Base-by-base conservation (phyloP, 2,888 invertebrate species). In the Diarsia mendica region DNA sequence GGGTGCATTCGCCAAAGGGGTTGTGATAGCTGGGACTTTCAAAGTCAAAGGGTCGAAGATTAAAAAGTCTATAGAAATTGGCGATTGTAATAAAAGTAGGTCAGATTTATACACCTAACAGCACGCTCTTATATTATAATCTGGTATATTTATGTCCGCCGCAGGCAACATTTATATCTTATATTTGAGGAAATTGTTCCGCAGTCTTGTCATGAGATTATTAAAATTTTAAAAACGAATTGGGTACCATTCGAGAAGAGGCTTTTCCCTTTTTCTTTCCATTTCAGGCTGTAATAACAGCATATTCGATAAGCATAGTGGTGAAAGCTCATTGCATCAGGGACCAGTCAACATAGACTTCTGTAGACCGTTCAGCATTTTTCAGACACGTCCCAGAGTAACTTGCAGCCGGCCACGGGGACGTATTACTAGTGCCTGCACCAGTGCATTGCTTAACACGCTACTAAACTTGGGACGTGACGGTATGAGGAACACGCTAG, bases 31-130 rank as follows among this genome's bases (percentile, higher is more conserved):
- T 55, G 60, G 23, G 10, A 63, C 49, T 48, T 63, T 70, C 58
- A 71, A 70, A 83, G 71, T 49, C 64, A 58, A 80, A 23, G 44
- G 63, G 63, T 53, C 44, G 28, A 70, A 58, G 61, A 67, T 58
- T 78, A 53, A 67, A 83, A 79, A 48, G n/a, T 78, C 28, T 28
- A 64, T 64, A 58, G 33, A 70, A 20, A 78, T 70, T 79, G 67
- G 46, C 20, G 46, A 58, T 46, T 75, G 49, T 58, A 51, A 46
- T 51, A 58, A 53, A 64, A 75, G n/a, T 46, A 28, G 51, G 51
- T 75, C 55, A 46, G 51, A 51, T 51, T 49, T 46, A 33, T 13
- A 33, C 4, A 23, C 51, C 6, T 75, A 11, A 46, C 33, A 49
- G 44, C 28, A 33, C n/a, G 0, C 9, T 33, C 15, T 20, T 11